Percentiles rank a stretch among this genome's conserved stretches.
phyloP scores from a whole-genome alignment of 2,888 invertebrate species.

The Therioaphis trifolii region DNA sequence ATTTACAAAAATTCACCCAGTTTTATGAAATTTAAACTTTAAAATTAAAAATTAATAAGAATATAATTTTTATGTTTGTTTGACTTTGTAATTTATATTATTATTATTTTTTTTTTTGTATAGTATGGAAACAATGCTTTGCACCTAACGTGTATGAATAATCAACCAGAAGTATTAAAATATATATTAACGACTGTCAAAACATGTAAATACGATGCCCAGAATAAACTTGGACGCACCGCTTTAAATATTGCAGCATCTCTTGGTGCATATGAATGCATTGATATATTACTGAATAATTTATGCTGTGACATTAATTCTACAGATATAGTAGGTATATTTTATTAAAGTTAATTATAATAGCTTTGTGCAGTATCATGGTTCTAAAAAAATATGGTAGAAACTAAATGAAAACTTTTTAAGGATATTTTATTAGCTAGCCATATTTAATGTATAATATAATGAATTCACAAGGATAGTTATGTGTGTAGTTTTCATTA shows the following conservation, averaged over 20 bases:
- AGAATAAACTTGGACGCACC: conserved; percentile 92
- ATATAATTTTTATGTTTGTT: too few species aligned
- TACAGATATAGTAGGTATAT: conserved; percentile 77
- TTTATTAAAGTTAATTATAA: neutral
- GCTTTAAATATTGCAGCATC: conserved; percentile 90
- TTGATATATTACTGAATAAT: conserved; percentile 76
- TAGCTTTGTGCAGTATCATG: too few species aligned
- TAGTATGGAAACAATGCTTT: conserved; percentile 56
- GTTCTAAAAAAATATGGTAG: too few species aligned
- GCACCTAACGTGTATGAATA: conserved; percentile 44
- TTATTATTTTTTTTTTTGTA: neutral
- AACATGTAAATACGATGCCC: conserved; percentile 72
- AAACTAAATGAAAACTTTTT: too few species aligned
- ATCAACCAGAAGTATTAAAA: conserved; percentile 45
- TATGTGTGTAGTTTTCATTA: too few species aligned
- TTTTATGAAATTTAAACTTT: too few species aligned
- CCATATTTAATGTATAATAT: too few species aligned
- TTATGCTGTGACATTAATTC: conserved; percentile 78
- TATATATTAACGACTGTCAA: conserved; percentile 40
- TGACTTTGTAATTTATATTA: too few species aligned
- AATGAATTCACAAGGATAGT: too few species aligned
- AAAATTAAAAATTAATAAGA: too few species aligned
- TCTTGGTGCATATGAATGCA: conserved; percentile 83
- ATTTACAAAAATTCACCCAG: too few species aligned
- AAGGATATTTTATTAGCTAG: too few species aligned